Base-by-base conservation (phyloP, 2,888 invertebrate species). In the Calameuta idolon region DNA sequence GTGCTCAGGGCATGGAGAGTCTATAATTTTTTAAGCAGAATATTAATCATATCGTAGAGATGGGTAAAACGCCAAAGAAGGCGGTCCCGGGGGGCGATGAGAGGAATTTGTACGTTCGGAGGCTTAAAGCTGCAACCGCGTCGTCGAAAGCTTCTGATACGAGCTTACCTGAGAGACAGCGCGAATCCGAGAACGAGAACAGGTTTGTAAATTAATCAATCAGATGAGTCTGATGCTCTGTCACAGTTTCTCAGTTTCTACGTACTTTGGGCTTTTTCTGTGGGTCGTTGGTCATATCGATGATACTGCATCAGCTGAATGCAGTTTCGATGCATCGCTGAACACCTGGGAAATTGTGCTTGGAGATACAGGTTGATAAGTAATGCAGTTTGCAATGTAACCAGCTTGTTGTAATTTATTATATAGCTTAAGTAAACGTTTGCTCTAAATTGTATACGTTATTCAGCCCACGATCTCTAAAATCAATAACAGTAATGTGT, bases 11-110 rank as follows among this genome's bases (percentile, higher is more conserved):
- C 31, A 73, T 23, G 35, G 69, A 75, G 37, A 37, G 12, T 33
- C 34, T 74, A 35, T n/a, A 71, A 34, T 31, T 31, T 33, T 12
- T 33, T 71, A 71, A 71, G 71, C 71, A 34, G 12, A 33, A 31
- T 23, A 34, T 34, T 71, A 31, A 31, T 71, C 12, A 34, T 31
- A 74, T 12, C 74, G 35, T 76, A 73, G 74, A 78, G 81, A 89
- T 90, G 89, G 87, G 87, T 89, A 90, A 90, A 87, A 86, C 88
- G 85, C 85, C 89, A 87, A 89, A 89, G 88, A 90, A 88, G 84
- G 86, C 88, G 86, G 85, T 86, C 83, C 86, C 88, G 87, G 89
- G 89, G 85, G 89, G 89, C 87, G 90, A 90, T 89, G 90, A 90
- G 89, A 90, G 89, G 84, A 87, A 87, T 89, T 85, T 85, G 81